Evolutionary conservation across 92 coral and sea anemone genomes (phyloP), one percentile per base, ranked within the genome.

Genomic region (Porites divaricata): DNA sequence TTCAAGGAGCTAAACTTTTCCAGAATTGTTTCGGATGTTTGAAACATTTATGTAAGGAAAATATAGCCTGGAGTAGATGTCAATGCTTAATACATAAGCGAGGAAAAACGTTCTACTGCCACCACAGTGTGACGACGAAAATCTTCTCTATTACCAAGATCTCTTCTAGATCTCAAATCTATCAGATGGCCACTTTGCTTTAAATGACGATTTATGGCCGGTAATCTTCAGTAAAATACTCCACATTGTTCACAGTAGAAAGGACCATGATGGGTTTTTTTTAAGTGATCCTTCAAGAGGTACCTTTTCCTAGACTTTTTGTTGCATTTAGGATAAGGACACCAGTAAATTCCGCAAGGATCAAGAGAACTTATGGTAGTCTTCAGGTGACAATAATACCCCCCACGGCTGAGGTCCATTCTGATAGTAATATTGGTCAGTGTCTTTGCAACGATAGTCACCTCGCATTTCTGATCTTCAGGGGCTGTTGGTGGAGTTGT

Each of bases 311-410:
- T 68, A 24, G 73, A 68, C 52, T 68, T 68, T 41, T 4, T 68
- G 73, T 26, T 14, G 14, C 73, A 68, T 68, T 68, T 68, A 10
- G 73, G 73, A 68, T 10, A 68, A 9, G 73, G 73, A 68, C 73
- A 68, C 73, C n/a, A n/a, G n/a, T n/a, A n/a, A n/a, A n/a, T n/a
- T n/a, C n/a, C n/a, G n/a, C n/a, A n/a, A n/a, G n/a, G n/a, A n/a
- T n/a, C n/a, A n/a, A n/a, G n/a, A n/a, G n/a, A n/a, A n/a, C n/a
- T n/a, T n/a, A n/a, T n/a, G n/a, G n/a, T n/a, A n/a, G n/a, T n/a
- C n/a, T n/a, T n/a, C n/a, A n/a, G n/a, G n/a, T n/a, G n/a, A n/a
- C n/a, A n/a, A n/a, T n/a, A n/a, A n/a, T n/a, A n/a, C n/a, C n/a
- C n/a, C n/a, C n/a, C 52, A 26, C 73, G 17, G 19, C 52, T 52